These are phyloP conservation scores for Pogona vitticeps DNA, from an alignment of 2,113 vertebrate species.

Conservation along the genomic window DNA sequence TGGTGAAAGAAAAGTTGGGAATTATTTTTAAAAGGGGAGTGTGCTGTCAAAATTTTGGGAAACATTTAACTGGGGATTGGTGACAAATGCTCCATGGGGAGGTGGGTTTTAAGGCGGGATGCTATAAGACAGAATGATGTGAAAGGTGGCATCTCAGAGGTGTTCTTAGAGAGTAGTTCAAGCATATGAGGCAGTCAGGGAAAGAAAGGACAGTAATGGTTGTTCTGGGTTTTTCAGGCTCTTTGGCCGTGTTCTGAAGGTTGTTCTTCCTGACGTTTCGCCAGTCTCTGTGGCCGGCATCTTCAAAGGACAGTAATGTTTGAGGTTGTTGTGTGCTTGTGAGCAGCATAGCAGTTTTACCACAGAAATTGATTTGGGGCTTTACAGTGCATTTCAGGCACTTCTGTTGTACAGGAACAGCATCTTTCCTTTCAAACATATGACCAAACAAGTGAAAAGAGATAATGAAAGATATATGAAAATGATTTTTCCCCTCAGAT, in stretches of 20 bases:
- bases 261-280: too few relatives aligned
- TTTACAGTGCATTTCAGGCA: constrained; percentile 8
- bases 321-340: constrained; percentile 32
- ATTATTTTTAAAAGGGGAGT: too few relatives aligned
- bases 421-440: constrained; percentile 25
- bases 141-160: background rate
- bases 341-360: constrained; percentile 36
- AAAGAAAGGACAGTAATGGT: background rate
- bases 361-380: constrained; percentile 1
- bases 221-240: too few relatives aligned
- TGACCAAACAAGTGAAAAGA: constrained; percentile 26
- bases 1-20: too few relatives aligned
- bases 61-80: background rate
- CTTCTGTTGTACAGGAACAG: constrained; percentile 10
- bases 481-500: constrained; percentile 29
- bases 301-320: background rate
- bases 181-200: background rate
- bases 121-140: too few relatives aligned
- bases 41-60: too few relatives aligned
- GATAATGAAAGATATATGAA: constrained; percentile 13
- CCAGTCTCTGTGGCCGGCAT: too few relatives aligned
- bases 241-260: too few relatives aligned
- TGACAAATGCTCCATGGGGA: background rate
- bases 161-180: background rate
- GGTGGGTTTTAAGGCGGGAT: too few relatives aligned